Percentiles rank a stretch among this genome's conserved stretches.
These are phyloP conservation scores for Ramphastos sulfuratus DNA, from an alignment of 2,113 vertebrate species.

Conservation along the genomic window DNA sequence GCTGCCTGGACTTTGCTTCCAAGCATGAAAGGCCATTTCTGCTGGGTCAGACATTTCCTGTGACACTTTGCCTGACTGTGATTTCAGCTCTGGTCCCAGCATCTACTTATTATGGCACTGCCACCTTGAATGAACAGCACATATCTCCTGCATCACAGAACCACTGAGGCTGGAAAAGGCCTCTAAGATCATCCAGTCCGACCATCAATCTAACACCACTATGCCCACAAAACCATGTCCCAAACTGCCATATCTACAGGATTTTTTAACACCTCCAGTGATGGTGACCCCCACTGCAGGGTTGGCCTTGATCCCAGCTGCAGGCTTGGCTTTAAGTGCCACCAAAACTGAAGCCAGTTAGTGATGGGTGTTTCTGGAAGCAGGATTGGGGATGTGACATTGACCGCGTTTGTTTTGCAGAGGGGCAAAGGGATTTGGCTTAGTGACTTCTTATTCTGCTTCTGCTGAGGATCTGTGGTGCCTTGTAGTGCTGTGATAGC, in stretches of 20 bases:
- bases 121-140: not conserved
- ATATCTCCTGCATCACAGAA: accelerated
- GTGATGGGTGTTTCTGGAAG: not conserved
- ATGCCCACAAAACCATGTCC: too few relatives aligned
- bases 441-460: conserved; percentile 47
- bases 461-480: conserved; percentile 1
- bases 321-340: not conserved
- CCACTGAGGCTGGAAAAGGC: too few relatives aligned
- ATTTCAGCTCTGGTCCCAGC: not conserved
- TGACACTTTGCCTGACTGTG: not conserved
- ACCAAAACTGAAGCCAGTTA: accelerated
- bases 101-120: accelerated
- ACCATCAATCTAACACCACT: too few relatives aligned
- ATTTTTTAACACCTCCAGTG: too few relatives aligned
- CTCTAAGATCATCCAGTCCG: too few relatives aligned
- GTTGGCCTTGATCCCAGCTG: not conserved
- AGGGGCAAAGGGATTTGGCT: conserved; percentile 54
- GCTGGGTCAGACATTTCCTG: not conserved
- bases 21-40: not conserved
- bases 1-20: not conserved
- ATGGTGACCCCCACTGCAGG: not conserved
- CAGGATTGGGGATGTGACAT: not conserved
- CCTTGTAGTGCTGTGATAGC: conserved; percentile 58
- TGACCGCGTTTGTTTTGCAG: conserved; percentile 43
- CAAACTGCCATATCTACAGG: too few relatives aligned